These are phyloP conservation scores for Hormaphis cornu DNA, from an alignment of 1,140 invertebrate species.

Conservation along the genomic window DNA sequence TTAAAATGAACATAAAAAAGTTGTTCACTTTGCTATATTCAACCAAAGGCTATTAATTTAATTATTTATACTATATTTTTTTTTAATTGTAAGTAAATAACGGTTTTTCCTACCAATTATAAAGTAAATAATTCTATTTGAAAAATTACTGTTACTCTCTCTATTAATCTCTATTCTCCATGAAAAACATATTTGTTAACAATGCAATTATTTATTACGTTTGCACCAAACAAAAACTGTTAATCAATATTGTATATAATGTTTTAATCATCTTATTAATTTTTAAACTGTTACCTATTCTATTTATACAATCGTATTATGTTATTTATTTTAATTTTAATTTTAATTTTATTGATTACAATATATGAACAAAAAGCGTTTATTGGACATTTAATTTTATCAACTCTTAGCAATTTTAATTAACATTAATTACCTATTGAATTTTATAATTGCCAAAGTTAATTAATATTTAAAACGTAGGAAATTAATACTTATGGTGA, in stretches of 20 bases:
- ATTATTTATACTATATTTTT: slow-evolving; percentile 20
- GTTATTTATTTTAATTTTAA: neutral
- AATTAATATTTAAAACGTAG: no score
- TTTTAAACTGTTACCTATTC: neutral
- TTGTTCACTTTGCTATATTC: neutral
- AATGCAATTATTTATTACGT: neutral
- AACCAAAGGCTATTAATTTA: neutral
- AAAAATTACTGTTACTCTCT: no score
- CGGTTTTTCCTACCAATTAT: neutral
- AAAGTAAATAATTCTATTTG: neutral
- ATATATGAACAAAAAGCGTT: no score
- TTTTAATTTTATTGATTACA: no score
- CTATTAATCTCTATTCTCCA: neutral
- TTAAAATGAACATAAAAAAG: slow-evolving; percentile 43
- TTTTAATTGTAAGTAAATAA: neutral
- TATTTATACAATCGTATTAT: neutral
- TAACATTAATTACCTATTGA: no score
- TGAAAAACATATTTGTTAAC: neutral
- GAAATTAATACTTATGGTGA: no score
- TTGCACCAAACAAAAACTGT: neutral
- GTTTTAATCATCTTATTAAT: neutral
- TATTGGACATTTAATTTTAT: no score
- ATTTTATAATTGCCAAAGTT: no score
- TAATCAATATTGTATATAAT: neutral
- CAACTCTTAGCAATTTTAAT: no score